These are phyloP conservation scores for Heterocephalus glaber DNA, from an alignment of 2,113 vertebrate species.

Conservation along the genomic window DNA sequence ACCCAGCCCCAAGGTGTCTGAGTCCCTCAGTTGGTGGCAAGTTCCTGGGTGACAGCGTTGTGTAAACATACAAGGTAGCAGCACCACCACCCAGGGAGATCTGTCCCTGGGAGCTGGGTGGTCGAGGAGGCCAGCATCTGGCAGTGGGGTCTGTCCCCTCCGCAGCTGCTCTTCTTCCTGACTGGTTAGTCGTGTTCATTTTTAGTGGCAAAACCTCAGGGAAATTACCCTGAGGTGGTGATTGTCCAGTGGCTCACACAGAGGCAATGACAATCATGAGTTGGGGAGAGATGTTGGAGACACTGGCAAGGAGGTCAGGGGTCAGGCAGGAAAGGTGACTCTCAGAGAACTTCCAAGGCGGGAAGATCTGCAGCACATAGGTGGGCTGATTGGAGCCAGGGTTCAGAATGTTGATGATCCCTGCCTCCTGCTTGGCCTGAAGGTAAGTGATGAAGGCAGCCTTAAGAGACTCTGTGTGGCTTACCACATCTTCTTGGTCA, in stretches of 20 bases:
- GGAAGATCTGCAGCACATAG: slow-evolving; percentile 99
- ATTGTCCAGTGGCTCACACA: slow-evolving; percentile 88
- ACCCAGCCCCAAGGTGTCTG: slow-evolving; percentile 80
- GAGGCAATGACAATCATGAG: slow-evolving; percentile 99
- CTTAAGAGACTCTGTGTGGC: slow-evolving; percentile 97
- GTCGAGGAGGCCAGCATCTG: slow-evolving; percentile 77
- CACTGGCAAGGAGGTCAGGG: slow-evolving; percentile 97
- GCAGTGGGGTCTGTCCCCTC: slow-evolving; percentile 75
- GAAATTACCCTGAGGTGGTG: slow-evolving; percentile 47
- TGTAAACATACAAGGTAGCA: slow-evolving; percentile 87
- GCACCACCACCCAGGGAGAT: slow-evolving; percentile 76
- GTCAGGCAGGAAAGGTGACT: slow-evolving; percentile 96
- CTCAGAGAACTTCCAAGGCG: slow-evolving; percentile 98
- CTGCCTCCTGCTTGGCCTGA: slow-evolving; percentile 98
- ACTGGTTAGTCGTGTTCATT: background rate
- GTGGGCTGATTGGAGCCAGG: slow-evolving; percentile 99
- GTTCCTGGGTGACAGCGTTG: slow-evolving; percentile 83
- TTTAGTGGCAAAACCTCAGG: slow-evolving; percentile 76
- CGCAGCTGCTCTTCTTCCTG: slow-evolving; percentile 63
- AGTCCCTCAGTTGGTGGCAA: slow-evolving; percentile 75
- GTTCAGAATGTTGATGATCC: slow-evolving; percentile 99
- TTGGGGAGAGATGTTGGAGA: slow-evolving; percentile 99
- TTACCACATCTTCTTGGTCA: slow-evolving; percentile 97
- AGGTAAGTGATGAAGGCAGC: slow-evolving; percentile 98
- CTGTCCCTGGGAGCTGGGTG: slow-evolving; percentile 67